phyloP scores from a whole-genome alignment of 1,140 invertebrate genomes.

The Palaemon carinicauda region DNA sequence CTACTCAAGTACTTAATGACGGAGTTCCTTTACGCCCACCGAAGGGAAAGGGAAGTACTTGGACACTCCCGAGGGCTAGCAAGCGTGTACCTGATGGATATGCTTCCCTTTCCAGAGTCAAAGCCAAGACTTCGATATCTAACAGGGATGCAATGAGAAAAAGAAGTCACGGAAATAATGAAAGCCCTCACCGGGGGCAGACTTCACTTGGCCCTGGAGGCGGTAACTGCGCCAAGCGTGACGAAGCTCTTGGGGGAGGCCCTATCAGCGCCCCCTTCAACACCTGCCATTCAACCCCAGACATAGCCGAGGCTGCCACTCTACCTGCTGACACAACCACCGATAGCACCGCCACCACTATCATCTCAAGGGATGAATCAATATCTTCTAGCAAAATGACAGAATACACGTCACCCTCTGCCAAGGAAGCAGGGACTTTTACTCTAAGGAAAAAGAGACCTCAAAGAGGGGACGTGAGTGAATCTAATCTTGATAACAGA shows the following conservation, averaged over 20 bases:
- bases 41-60: background rate
- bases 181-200: background rate
- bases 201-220: background rate
- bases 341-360: too few relatives aligned
- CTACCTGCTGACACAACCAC: background rate
- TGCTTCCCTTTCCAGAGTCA: slow-evolving; percentile 13
- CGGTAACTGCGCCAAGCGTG: slow-evolving; percentile 29
- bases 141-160: background rate
- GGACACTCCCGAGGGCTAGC: slow-evolving; percentile 30
- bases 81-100: background rate
- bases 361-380: too few relatives aligned
- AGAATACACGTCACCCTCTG: too few relatives aligned
- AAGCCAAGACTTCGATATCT: too few relatives aligned
- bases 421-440: too few relatives aligned
- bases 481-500: background rate
- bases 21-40: too few relatives aligned
- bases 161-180: background rate
- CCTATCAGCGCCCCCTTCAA: background rate
- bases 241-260: slow-evolving; percentile 4
- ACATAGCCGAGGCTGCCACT: slow-evolving; percentile 27
- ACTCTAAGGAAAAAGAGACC: too few relatives aligned
- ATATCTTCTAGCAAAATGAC: too few relatives aligned
- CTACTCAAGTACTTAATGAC: too few relatives aligned
- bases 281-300: slow-evolving; percentile 17
- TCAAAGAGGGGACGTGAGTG: background rate